Evolutionary conservation across 2,797 vertebrate genomes (phyloP), one percentile per base, ranked within the genome.

Genomic region (Anomalospiza imberbis): DNA sequence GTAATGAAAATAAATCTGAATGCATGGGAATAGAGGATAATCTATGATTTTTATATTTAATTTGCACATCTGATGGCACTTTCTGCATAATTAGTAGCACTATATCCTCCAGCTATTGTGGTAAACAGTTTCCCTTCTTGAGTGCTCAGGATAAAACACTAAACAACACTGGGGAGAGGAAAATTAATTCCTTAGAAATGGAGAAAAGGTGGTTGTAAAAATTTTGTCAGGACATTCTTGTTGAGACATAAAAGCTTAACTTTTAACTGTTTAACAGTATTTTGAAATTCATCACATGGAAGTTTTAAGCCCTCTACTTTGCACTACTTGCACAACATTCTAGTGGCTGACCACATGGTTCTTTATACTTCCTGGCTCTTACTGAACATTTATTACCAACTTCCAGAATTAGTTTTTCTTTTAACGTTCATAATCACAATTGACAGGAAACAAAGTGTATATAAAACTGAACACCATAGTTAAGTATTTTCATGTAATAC

Each of bases 401-500:
- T 44, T 74, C 74, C 53, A 76, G 42, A 61, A 81, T 82, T 81
- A 91, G 22, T 58, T 97, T 95, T 96, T 87, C 60, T 85, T 96
- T 92, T 79, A 74, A 90, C 95, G 88, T 94, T 96, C 53, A 55
- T 91, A 94, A 85, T 84, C 38, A 83, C 32, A 94, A 89, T 28
- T 89, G 76, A 91, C 74, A 95, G 79, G 81, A 94, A 97, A 84
- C 45, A 91, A 92, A 86, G 42, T 77, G 63, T 62, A 68, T 88
- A 42, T 87, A 93, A 95, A 97, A 92, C 67, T 47, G 84, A 97
- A 88, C 54, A 76, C 45, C 31, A 21, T 47, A 20, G 34, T 96
- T 89, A 94, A 94, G 76, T 89, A 91, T 92, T 97, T 95, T 95
- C 67, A 71, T 88, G 82, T 91, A 95, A 93, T 65, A 85, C 50